These are phyloP conservation scores for Epizoanthus illoricatus DNA, from an alignment of 92 coral and sea anemone genomes.

Conservation along the genomic window DNA sequence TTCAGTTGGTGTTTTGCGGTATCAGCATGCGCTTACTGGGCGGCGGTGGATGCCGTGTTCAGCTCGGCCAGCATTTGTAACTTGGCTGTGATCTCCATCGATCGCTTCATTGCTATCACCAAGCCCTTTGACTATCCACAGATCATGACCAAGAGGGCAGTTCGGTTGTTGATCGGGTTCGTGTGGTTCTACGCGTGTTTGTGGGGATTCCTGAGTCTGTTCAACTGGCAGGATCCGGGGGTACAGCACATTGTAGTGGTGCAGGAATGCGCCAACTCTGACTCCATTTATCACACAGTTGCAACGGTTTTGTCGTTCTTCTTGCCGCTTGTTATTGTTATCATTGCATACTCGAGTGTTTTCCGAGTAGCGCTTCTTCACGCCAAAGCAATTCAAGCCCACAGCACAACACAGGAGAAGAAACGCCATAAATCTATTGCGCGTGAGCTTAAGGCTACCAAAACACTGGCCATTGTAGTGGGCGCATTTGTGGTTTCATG, in stretches of 20 bases:
- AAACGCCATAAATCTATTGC: slow-evolving; percentile 20
- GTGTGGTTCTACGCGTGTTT: slow-evolving; percentile 83
- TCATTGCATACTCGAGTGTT: slow-evolving; percentile 35
- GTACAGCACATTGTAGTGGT: slow-evolving; percentile 15
- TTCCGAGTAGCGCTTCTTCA: slow-evolving; percentile 29
- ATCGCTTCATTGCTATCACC: slow-evolving; percentile 92
- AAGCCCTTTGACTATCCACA: slow-evolving; percentile 79
- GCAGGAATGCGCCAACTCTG: slow-evolving; percentile 33
- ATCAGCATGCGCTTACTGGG: slow-evolving; percentile 73
- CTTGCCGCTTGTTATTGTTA: slow-evolving; percentile 13
- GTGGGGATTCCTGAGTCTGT: slow-evolving; percentile 76
- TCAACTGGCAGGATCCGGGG: slow-evolving; percentile 62
- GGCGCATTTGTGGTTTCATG: slow-evolving; percentile 34
- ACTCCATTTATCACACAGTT: slow-evolving; percentile 16
- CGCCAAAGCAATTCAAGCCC: slow-evolving; percentile 25
- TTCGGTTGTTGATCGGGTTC: slow-evolving; percentile 59
- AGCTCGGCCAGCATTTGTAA: slow-evolving; percentile 88
- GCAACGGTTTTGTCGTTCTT: slow-evolving; percentile 24
- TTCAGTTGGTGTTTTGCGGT: slow-evolving; percentile 79
- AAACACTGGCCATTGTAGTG: slow-evolving; percentile 42
- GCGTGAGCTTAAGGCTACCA: slow-evolving; percentile 32
- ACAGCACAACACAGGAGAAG: slow-evolving; percentile 3
- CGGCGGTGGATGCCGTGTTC: slow-evolving; percentile 71
- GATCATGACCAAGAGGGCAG: slow-evolving; percentile 72
- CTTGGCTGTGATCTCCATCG: slow-evolving; percentile 85